Evolutionary conservation across 2,888 invertebrate species (phyloP), one percentile per base, ranked within the genome.

Genomic region (Lysandra coridon): DNA sequence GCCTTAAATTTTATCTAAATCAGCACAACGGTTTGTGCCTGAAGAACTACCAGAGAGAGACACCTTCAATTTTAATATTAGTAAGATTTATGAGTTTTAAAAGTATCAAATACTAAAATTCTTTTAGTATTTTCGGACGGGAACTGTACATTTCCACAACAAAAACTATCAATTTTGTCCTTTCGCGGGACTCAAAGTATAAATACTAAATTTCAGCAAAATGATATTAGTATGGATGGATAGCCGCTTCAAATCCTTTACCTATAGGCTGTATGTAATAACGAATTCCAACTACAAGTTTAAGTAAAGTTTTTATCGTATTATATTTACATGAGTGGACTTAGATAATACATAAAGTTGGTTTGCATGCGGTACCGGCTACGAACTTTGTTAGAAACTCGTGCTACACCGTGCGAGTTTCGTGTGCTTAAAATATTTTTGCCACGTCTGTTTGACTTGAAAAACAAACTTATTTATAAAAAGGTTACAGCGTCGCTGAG

Each of bases 301-400:
- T 14, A 1, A 4, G 40, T 23, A 4, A 44, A 75, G 44, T 75
- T 76, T 75, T 76, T 57, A 76, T 57, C 76, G n/a, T 53, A 76
- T 53, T 53, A 57, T 53, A 76, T 76, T 33, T 76, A 76, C 49
- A 76, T 76, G 76, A 53, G 53, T 53, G 76, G 53, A 57, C 76
- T 76, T 76, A 75, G 75, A 75, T 75, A 75, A 69, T 44, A 75
- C 1, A 12, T 23, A 17, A 57, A 76, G 76, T 76, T 76, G 30
- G 75, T 12, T 49, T 44, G 30, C 76, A 76, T 33, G 76, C 33
- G 57, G 76, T 33, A 33, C 76, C 57, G 33, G 76, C 10, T 57
- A 30, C 30, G 4, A 33, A 76, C 33, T 76, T 76, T 76, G 76
- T 76, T 76, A 1, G 6, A 3, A 76, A 76, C 57, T 76, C 57